Evolutionary conservation across 2,888 invertebrate genomes (phyloP).

Genomic region (Hedya salicella): DNA sequence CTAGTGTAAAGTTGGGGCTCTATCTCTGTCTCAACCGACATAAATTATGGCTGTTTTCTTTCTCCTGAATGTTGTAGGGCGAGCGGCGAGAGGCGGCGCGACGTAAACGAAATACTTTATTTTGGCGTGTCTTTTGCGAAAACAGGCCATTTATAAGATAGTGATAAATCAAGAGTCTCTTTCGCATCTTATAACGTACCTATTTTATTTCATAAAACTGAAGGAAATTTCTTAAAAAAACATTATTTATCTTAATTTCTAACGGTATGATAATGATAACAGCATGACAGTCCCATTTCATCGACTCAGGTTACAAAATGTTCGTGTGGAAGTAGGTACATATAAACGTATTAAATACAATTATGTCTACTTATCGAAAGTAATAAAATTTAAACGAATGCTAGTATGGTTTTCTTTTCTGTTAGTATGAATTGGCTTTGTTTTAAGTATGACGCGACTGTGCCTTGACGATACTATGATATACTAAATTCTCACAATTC

Average conservation of each 20-base stretch:
- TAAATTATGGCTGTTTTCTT: slow-evolving; percentile 77
- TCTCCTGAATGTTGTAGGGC: slow-evolving; percentile 66
- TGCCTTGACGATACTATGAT: too few relatives aligned
- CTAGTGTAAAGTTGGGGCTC: slow-evolving; percentile 34
- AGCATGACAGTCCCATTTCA: too few relatives aligned
- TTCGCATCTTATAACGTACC: slow-evolving; percentile 48
- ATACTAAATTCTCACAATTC: too few relatives aligned
- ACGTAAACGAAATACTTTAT: slow-evolving; percentile 73
- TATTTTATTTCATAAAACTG: slow-evolving; percentile 44
- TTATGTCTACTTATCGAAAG: too few relatives aligned
- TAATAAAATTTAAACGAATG: too few relatives aligned
- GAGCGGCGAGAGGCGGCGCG: slow-evolving; percentile 58
- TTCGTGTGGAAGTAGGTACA: too few relatives aligned
- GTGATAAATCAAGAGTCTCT: slow-evolving; percentile 66
- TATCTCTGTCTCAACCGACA: slow-evolving; percentile 56
- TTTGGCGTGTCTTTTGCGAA: slow-evolving; percentile 70
- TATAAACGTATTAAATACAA: too few relatives aligned
- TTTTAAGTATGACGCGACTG: too few relatives aligned
- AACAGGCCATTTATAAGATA: slow-evolving; percentile 74
- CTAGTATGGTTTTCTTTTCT: too few relatives aligned
- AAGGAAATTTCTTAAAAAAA: slow-evolving; percentile 25
- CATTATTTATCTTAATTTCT: slow-evolving; percentile 36
- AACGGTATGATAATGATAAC: not conserved
- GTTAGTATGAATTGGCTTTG: too few relatives aligned
- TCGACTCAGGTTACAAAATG: too few relatives aligned